Conservation (phyloP, 2,888 invertebrate genomes). For the Lordiphosa andalusiaca region DNA sequence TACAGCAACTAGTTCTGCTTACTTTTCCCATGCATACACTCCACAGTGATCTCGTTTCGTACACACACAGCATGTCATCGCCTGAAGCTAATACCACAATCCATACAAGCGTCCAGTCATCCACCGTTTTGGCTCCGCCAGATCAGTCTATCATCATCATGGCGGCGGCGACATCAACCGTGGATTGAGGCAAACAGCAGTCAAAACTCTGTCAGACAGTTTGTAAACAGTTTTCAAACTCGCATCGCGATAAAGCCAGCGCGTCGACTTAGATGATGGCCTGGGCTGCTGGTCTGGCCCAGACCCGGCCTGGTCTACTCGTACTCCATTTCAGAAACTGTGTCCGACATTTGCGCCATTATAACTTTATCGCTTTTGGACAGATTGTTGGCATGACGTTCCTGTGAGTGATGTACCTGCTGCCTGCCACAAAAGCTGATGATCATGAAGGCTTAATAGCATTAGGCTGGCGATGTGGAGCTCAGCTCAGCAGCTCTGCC, state of each 20-base stretch:
- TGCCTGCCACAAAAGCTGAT: slow-evolving; percentile 42
- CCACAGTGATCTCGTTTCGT: background rate
- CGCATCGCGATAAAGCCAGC: slow-evolving; percentile 49
- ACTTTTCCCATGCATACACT: slow-evolving; percentile 7
- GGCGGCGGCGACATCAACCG: slow-evolving; percentile 67
- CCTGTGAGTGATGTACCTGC: slow-evolving; percentile 64
- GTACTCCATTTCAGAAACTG: slow-evolving; percentile 54
- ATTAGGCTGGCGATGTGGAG: slow-evolving; percentile 36
- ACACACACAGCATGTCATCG: slow-evolving; percentile 59
- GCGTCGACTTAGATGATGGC: slow-evolving; percentile 40
- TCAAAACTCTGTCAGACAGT: slow-evolving; percentile 75
- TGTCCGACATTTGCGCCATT: slow-evolving; percentile 74
- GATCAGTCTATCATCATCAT: slow-evolving; percentile 52
- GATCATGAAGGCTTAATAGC: slow-evolving; percentile 70
- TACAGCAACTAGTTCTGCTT: slow-evolving; percentile 21
- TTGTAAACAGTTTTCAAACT: slow-evolving; percentile 73
- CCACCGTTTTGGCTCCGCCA: slow-evolving; percentile 27
- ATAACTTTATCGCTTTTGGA: slow-evolving; percentile 76
- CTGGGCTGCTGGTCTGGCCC: background rate
- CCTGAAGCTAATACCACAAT: slow-evolving; percentile 55
- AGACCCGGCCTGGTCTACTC: background rate
- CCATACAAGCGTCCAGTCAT: slow-evolving; percentile 23
- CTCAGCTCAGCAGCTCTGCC: slow-evolving; percentile 6
- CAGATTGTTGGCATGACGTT: slow-evolving; percentile 68
- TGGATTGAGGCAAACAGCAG: slow-evolving; percentile 49